Percentiles rank a stretch among this genome's conserved stretches.
Evolutionary conservation across 2,888 invertebrate species (phyloP).

Genomic region (Apodemia hepburni): DNA sequence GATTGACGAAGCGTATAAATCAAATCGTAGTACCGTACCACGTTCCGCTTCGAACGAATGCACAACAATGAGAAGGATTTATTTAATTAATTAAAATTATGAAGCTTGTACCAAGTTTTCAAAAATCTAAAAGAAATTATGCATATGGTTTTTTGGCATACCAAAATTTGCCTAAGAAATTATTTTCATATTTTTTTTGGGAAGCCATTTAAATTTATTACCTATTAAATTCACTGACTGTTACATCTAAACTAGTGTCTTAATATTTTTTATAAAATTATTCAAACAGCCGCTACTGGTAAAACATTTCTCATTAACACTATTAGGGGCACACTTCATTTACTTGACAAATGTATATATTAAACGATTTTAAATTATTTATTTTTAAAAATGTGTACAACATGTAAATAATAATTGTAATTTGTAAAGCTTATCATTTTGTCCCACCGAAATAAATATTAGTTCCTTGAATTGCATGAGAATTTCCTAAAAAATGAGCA

Average conservation of each 20-base stretch:
- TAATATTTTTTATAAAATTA: neutral
- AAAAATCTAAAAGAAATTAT: neutral
- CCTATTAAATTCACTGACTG: neutral
- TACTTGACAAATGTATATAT: slow-evolving; percentile 43
- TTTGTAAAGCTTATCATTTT: slow-evolving; percentile 59
- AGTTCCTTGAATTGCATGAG: slow-evolving; percentile 17
- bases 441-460: slow-evolving; percentile 60
- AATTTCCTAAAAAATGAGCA: slow-evolving; percentile 11
- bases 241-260: no score
- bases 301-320: slow-evolving; percentile 9
- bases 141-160: neutral
- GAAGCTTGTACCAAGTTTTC: neutral
- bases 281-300: neutral
- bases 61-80: neutral
- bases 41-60: no score
- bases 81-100: neutral
- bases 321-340: slow-evolving; percentile 6
- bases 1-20: neutral
- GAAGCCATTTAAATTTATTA: neutral
- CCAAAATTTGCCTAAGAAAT: neutral
- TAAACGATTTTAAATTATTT: slow-evolving; percentile 66
- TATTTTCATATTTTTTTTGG: neutral
- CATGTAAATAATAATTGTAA: slow-evolving; percentile 36
- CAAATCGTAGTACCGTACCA: neutral
- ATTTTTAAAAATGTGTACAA: slow-evolving; percentile 45